phyloP scores from a whole-genome alignment of 2,888 invertebrate genomes.

The Leptopilina drosophilae region DNA sequence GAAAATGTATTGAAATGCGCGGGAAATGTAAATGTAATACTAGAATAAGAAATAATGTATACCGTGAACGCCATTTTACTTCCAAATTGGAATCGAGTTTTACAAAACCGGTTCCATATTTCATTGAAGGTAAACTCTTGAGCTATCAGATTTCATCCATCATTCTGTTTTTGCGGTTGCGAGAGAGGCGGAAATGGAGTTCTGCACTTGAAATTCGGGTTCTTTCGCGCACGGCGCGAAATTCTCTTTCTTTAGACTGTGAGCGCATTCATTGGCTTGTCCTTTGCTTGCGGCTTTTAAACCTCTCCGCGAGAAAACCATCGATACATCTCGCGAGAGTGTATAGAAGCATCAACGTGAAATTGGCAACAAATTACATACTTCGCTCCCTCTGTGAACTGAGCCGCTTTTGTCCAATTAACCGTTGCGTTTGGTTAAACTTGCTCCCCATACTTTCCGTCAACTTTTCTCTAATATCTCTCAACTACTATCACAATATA shows the following conservation, averaged over 20 bases:
- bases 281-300: slow-evolving; percentile 26
- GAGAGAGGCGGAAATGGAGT: slow-evolving; percentile 53
- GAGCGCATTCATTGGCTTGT: slow-evolving; percentile 12
- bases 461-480: slow-evolving; percentile 34
- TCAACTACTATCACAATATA: no score
- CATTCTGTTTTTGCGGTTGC: slow-evolving; percentile 33
- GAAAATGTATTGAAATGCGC: background rate
- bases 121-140: slow-evolving; percentile 29
- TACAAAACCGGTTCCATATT: slow-evolving; percentile 38
- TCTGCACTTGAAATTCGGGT: slow-evolving; percentile 54
- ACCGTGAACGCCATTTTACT: slow-evolving; percentile 5
- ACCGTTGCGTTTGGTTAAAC: slow-evolving; percentile 67
- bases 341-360: slow-evolving; percentile 64
- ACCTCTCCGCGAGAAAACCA: slow-evolving; percentile 3
- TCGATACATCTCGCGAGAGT: slow-evolving; percentile 58
- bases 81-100: slow-evolving; percentile 36
- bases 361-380: slow-evolving; percentile 72
- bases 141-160: slow-evolving; percentile 23
- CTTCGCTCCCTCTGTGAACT: slow-evolving; percentile 59
- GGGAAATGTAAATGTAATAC: background rate
- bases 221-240: slow-evolving; percentile 54
- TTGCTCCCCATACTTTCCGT: slow-evolving; percentile 44
- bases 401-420: slow-evolving; percentile 69
- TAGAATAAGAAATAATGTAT: background rate
- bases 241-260: slow-evolving; percentile 43